phyloP scores from a whole-genome alignment of 2,888 invertebrate species.

The Xanthorhoe designata region DNA sequence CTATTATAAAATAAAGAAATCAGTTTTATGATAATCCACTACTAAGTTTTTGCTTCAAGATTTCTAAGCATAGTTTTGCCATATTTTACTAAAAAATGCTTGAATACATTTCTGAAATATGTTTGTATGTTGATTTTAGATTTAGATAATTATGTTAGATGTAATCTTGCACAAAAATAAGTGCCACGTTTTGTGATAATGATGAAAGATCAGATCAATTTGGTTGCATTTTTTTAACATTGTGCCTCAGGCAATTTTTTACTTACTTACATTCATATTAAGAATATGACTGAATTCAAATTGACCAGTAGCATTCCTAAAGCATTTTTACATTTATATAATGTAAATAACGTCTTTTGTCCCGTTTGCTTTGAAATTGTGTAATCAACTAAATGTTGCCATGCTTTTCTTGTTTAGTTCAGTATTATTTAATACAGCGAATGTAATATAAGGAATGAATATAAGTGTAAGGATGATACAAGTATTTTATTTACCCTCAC shows the following conservation, averaged over 20 bases:
- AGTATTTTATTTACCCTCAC: conserved; percentile 14
- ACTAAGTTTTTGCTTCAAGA: background rate
- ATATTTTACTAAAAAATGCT: background rate
- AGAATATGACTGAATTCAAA: conserved; percentile 42
- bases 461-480: conserved; percentile 63
- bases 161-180: conserved; percentile 59
- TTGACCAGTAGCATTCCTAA: conserved; percentile 45
- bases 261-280: conserved; percentile 42
- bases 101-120: conserved; percentile 2
- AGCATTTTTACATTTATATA: conserved; percentile 37
- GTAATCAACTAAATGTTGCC: conserved; percentile 50
- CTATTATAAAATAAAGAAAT: background rate
- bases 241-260: conserved; percentile 41
- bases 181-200: conserved; percentile 53
- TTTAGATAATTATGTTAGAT: conserved; percentile 36
- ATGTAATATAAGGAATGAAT: conserved; percentile 51
- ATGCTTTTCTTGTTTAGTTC: conserved; percentile 63
- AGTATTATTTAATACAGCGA: conserved; percentile 62
- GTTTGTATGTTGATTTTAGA: conserved; percentile 30
- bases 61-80: background rate
- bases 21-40: background rate
- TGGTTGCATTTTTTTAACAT: conserved; percentile 43
- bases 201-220: conserved; percentile 41
- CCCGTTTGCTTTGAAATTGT: conserved; percentile 22
- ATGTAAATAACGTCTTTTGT: conserved; percentile 19